Base-by-base conservation (phyloP, 92 coral and sea anemone species). In the Montipora capitata region DNA sequence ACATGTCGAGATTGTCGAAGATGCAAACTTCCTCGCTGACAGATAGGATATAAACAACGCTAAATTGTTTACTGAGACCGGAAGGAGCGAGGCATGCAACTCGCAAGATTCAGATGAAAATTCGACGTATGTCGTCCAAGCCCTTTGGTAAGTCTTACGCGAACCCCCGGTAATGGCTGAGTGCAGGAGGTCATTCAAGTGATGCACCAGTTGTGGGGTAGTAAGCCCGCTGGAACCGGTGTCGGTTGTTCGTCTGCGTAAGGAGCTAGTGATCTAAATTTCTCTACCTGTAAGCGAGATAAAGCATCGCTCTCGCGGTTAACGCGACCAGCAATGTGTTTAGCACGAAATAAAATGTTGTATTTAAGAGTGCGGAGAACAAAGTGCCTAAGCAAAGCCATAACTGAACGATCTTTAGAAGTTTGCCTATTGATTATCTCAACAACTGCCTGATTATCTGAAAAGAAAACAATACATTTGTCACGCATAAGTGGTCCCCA, bases 381-480 rank as follows among this genome's bases (percentile, higher is more conserved):
- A 4, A 77, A 72, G 56, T 77, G 83, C 8, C 91, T 86, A 2
- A 93, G 91, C 62, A 90, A 90, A 13, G 17, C 11, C 87, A 90
- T 80, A 79, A 93, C 15, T 16, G 56, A 7, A 16, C 82, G 86
- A 76, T 93, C 96, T 68, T 63, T 63, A 65, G 91, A 87, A 1
- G 96, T 77, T 42, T 82, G 89, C 48, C 74, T 86, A 73, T 90
- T 90, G 40, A 90, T 90, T 15, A 94, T 87, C 13, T 91, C 84
- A 4, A 94, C 86, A 39, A 91, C 27, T 2, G 97, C 94, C 49
- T 91, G 92, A 45, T 94, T 91, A 38, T 94, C 94, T 7, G 90
- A 27, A 54, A 75, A 85, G 81, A 89, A 82, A 13, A 90, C 43
- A 35, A 81, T 64, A 48, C 90, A 41, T 8, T 74, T 58, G 64